Conservation (phyloP, 2,888 invertebrate genomes). For the Nezara viridula region DNA sequence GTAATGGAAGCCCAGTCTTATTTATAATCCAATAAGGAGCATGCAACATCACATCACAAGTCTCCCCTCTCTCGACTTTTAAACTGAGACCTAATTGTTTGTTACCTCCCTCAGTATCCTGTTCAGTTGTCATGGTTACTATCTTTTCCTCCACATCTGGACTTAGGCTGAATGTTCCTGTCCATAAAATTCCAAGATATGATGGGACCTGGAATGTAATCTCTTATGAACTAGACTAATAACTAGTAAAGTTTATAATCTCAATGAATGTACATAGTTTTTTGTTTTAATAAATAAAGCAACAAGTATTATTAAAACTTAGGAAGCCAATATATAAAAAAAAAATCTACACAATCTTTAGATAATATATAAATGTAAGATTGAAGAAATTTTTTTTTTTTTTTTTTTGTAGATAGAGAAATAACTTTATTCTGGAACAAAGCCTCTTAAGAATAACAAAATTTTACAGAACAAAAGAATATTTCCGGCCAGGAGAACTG, state of each 20-base stretch:
- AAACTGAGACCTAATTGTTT: conserved; percentile 79
- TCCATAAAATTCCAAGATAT: conserved; percentile 80
- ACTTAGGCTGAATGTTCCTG: conserved; percentile 78
- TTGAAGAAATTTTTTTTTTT: too few species aligned
- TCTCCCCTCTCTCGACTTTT: conserved; percentile 75
- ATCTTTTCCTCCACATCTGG: conserved; percentile 72
- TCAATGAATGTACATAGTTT: not conserved
- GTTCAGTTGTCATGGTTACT: conserved; percentile 77
- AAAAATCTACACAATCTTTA: too few species aligned
- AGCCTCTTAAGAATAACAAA: too few species aligned
- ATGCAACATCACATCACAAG: conserved; percentile 79
- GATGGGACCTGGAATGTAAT: conserved; percentile 71
- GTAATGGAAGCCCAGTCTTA: conserved; percentile 86
- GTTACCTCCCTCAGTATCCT: conserved; percentile 76
- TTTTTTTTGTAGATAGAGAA: too few species aligned
- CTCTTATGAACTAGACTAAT: not conserved
- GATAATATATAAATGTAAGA: too few species aligned
- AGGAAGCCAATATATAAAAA: too few species aligned
- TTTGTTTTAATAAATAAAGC: too few species aligned
- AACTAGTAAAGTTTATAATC: not conserved
- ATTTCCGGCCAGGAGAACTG: too few species aligned
- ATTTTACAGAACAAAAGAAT: too few species aligned
- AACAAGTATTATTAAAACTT: too few species aligned
- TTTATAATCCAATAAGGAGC: conserved; percentile 92
- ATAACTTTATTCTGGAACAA: too few species aligned